Percentiles rank a stretch among this genome's conserved stretches.
Conservation (phyloP, 1,140 invertebrate genomes). For the Cydia pomonella region DNA sequence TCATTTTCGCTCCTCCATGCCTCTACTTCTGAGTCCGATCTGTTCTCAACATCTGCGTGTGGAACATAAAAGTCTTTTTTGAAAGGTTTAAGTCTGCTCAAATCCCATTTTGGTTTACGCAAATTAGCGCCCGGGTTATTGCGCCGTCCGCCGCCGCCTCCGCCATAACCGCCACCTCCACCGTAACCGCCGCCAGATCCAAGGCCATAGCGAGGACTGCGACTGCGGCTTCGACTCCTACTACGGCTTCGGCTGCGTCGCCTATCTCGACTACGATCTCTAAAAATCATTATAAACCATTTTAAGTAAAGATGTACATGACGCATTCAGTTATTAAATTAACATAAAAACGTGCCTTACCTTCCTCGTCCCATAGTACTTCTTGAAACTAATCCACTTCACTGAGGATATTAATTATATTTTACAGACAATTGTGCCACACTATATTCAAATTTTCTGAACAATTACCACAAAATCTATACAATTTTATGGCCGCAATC, state of each 20-base stretch:
- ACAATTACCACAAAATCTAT: not conserved
- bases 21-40: slow-evolving; percentile 87
- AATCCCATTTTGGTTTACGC: slow-evolving; percentile 89
- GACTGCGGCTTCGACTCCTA: slow-evolving; percentile 65
- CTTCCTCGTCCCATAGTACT: slow-evolving; percentile 66
- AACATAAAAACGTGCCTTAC: slow-evolving; percentile 45
- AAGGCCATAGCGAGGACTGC: slow-evolving; percentile 68
- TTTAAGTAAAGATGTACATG: slow-evolving; percentile 17
- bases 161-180: slow-evolving; percentile 77
- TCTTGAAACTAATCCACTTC: not conserved
- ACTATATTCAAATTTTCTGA: not conserved
- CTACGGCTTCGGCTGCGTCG: slow-evolving; percentile 73
- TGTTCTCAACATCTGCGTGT: slow-evolving; percentile 86
- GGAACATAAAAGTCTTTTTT: slow-evolving; percentile 97
- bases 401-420: slow-evolving; percentile 27
- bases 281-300: slow-evolving; percentile 39
- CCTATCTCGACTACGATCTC: slow-evolving; percentile 72
- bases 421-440: not conserved
- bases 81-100: slow-evolving; percentile 90
- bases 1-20: slow-evolving; percentile 88
- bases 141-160: slow-evolving; percentile 80
- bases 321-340: slow-evolving; percentile 19
- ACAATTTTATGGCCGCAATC: not conserved
- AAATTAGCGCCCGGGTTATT: slow-evolving; percentile 80
- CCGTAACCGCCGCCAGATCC: slow-evolving; percentile 61